Evolutionary conservation across 37 sponge, comb jelly and placozoan species (phyloP), one percentile per base, ranked within the genome.

Genomic region (Agelas oroides): DNA sequence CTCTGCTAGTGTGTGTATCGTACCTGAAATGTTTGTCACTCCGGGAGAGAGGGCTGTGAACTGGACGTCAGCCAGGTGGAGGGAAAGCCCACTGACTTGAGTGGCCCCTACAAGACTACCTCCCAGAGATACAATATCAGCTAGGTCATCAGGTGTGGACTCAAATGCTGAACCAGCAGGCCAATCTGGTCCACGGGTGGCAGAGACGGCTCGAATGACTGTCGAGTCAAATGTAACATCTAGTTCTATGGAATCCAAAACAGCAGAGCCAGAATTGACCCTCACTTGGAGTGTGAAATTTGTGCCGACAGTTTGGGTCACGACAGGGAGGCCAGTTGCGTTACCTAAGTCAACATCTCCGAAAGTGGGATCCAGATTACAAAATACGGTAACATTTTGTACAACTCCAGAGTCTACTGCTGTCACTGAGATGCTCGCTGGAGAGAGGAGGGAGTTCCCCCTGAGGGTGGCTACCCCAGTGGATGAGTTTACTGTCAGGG

Each of bases 301-400:
- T 24, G 36, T 1, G 14, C 85, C 87, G n/a, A 74, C 75, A 21
- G 76, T 37, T 19, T 57, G 58, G 12, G 82, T 19, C 5, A 73
- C 59, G 19, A 95, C 28, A 15, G 92, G 84, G 5, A 85, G 27
- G 19, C 95, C 95, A 53, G 65, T 69, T 15, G 5, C 32, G 31
- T 69, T 32, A 32, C 95, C 95, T 1, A 95, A 28, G 75, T 95
- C 95, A 33, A 91, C 77, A 77, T 95, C 95, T 19, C 95, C 95
- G 1, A 88, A 58, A 30, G n/a, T 79, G 5, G 95, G 95, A 63
- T 76, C 79, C 28, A 95, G 83, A 75, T 95, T 95, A 72, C 85
- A 79, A 17, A 52, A 36, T 8, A 86, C 68, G 8, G 35, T 1
- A 37, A 86, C 53, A 1, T 12, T 38, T 61, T 33, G 75, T 17